Evolutionary conservation across 2,113 vertebrate species (phyloP).

Genomic region (Perognathus longimembris): DNA sequence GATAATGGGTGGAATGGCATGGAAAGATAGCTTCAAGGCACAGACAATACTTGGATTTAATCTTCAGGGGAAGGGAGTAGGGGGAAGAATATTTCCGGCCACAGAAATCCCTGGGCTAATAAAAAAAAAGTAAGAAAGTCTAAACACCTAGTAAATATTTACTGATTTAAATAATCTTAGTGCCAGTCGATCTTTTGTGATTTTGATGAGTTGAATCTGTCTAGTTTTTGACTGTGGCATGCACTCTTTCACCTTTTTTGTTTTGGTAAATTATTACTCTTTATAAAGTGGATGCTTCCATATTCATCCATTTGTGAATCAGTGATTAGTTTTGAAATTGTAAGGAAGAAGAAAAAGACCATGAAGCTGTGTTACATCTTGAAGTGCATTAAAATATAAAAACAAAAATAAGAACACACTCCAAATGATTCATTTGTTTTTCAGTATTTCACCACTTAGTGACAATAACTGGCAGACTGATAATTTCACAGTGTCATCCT

Average conservation of each 20-base stretch:
- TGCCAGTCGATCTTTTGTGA: not conserved
- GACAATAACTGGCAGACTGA: conserved; percentile 75
- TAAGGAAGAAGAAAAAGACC: not conserved
- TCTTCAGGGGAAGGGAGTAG: not conserved
- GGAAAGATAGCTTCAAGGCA: not conserved
- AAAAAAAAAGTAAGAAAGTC: not conserved
- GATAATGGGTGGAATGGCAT: not conserved
- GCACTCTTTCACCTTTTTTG: not conserved
- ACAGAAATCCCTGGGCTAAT: conserved; percentile 28
- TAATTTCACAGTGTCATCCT: conserved; percentile 79
- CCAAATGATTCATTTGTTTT: conserved; percentile 77
- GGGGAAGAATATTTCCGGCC: conserved; percentile 7
- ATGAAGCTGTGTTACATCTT: conserved; percentile 54
- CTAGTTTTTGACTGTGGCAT: not conserved
- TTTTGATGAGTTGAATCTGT: not conserved
- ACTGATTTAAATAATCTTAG: not conserved
- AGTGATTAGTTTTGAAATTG: conserved; percentile 44
- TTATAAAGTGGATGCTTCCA: not conserved
- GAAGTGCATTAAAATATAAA: conserved; percentile 44
- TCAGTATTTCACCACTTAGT: conserved; percentile 67
- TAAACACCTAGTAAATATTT: conserved; percentile 28
- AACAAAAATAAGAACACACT: conserved; percentile 50
- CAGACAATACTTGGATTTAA: not conserved
- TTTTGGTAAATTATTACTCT: not conserved
- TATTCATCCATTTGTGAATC: conserved; percentile 40